Base-by-base conservation (phyloP, 2,888 invertebrate genomes). In the Brenthis hecate region DNA sequence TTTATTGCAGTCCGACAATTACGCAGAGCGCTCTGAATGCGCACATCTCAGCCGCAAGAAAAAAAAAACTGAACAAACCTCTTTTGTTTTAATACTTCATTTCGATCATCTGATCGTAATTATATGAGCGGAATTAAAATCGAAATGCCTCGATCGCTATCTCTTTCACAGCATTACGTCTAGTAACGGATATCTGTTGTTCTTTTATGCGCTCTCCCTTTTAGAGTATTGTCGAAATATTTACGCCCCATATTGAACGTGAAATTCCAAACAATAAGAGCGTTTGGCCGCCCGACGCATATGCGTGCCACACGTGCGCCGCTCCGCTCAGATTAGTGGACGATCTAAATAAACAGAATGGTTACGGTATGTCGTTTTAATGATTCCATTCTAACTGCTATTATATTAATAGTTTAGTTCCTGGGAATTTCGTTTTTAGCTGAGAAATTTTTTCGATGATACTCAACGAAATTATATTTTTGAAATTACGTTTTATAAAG, bases 171-270 rank as follows among this genome's bases (percentile, higher is more conserved):
- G 73, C 70, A 71, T 73, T 47, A 72, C 70, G 70, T 74, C 76
- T 75, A 76, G 76, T 76, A 81, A 78, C 81, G 82, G 81, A 86
- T 85, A 81, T 83, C 78, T 81, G 80, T 81, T 83, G 83, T 85
- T 86, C 81, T 81, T 85, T 84, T 85, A 84, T 83, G 82, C 77
- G 80, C 81, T 84, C 83, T 86, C 87, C 88, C 87, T 89, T 88
- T 86, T 86, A 84, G 82, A 84, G 85, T 84, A 84, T 89, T 88
- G 91, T 91, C 86, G 90, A 90, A 91, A 91, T 91, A 89, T 92
- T 91, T 89, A 92, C 87, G 88, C 85, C 84, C 87, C 83, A 88
- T 86, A 91, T 90, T 89, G 87, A 85, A 90, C 84, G 86, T 88
- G 86, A 90, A 90, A 89, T 91, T 85, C 83, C 85, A 85, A 92